Evolutionary conservation across 1,140 invertebrate species (phyloP), one percentile per base, ranked within the genome.

Genomic region (Melipona quadrifasciata): DNA sequence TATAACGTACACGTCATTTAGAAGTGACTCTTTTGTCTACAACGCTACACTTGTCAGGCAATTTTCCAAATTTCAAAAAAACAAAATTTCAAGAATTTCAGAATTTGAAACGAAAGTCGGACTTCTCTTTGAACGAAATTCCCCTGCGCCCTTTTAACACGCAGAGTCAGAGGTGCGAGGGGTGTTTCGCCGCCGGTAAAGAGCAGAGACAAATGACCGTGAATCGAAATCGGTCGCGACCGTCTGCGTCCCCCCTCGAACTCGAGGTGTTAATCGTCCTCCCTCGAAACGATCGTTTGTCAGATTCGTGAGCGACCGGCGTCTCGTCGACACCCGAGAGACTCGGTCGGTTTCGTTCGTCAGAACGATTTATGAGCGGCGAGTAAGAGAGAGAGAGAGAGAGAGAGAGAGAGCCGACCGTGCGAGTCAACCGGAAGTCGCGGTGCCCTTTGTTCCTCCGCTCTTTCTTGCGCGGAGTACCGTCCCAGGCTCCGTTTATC

Each of bases 401-500:
- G 34, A 39, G 34, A 39, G 39, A 39, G 39, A 39, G 39, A 39
- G 58, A 61, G 77, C 72, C 80, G 89, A 86, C 87, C 88, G 85
- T 90, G 89, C 88, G 86, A 86, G 76, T 78, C 89, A 89, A 84
- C 89, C 89, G 89, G 89, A 90, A 90, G 89, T 90, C 88, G 64
- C 89, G 86, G 89, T 85, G 57, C 82, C 84, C 88, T 90, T 90
- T 90, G 89, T 90, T 90, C 88, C 78, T 81, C 24, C 74, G 78
- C 57, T 74, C 81, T 68, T 78, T 85, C 86, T 85, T 80, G 68
- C 74, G 61, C 74, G n/a, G n/a, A 67, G 12, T 21, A 81, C 71
- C 77, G 82, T 67, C 64, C 77, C 80, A 47, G 58, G 82, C 90
- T 91, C 90, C 82, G 92, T 93, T 93, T 92, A 94, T 93, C 92